phyloP scores from a whole-genome alignment of 2,888 invertebrate genomes.

The Listrodromus nycthemerus region DNA sequence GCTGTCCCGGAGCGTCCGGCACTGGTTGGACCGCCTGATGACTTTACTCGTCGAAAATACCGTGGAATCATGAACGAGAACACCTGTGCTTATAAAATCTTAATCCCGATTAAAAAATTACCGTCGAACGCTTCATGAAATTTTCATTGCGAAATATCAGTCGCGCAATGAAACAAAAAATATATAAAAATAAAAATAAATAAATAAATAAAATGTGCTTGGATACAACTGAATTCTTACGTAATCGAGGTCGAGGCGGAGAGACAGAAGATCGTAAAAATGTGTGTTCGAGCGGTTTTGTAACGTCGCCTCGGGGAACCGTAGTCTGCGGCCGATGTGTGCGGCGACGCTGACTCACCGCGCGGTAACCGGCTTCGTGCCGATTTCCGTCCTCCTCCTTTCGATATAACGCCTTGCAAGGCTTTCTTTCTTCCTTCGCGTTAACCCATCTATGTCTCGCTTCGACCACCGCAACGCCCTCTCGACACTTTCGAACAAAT shows the following conservation, averaged over 20 bases:
- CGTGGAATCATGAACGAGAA: neutral
- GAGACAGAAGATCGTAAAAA: conserved; percentile 34
- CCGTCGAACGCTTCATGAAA: too few relatives aligned
- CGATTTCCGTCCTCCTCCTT: conserved; percentile 62
- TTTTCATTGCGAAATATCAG: too few relatives aligned
- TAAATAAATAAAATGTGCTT: neutral
- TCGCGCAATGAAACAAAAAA: too few relatives aligned
- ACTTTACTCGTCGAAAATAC: conserved; percentile 11
- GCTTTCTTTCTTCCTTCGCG: conserved; percentile 49
- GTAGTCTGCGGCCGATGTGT: neutral
- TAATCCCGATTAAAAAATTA: neutral
- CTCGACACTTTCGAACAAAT: conserved; percentile 23
- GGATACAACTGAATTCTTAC: conserved; percentile 43
- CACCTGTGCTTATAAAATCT: neutral
- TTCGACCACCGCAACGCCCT: conserved; percentile 16
- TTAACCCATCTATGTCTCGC: conserved; percentile 36
- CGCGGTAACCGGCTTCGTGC: conserved; percentile 55
- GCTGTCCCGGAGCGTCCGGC: conserved; percentile 47
- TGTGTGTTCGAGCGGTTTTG: conserved; percentile 58
- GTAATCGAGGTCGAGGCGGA: conserved; percentile 38
- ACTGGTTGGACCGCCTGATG: conserved; percentile 21
- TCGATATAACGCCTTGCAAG: conserved; percentile 47
- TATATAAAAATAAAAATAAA: neutral
- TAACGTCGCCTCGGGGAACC: conserved; percentile 52
- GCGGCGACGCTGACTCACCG: conserved; percentile 55